phyloP scores from a whole-genome alignment of 2,797 vertebrate genomes.

The Tapirus indicus region DNA sequence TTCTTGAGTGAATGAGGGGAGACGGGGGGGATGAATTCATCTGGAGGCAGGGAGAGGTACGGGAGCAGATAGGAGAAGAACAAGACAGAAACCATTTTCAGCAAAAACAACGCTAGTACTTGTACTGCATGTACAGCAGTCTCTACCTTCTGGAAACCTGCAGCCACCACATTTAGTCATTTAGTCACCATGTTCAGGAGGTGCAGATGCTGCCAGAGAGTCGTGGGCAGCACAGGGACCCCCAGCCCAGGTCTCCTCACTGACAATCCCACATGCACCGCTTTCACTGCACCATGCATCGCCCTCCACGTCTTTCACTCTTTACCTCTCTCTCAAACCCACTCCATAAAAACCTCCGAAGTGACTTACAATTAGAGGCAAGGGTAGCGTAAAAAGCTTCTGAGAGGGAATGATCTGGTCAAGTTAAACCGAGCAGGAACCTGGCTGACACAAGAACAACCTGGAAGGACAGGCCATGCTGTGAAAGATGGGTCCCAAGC shows the following conservation, averaged over 20 bases:
- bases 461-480: neutral
- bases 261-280: no score
- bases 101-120: rapidly evolving
- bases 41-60: neutral
- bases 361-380: neutral
- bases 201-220: neutral
- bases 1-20: neutral
- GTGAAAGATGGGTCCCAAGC: neutral
- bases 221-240: neutral
- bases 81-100: no score
- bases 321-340: no score
- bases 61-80: neutral
- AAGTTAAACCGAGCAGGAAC: neutral
- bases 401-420: rapidly evolving
- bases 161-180: rapidly evolving
- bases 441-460: neutral
- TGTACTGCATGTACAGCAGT: rapidly evolving
- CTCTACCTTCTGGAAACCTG: neutral
- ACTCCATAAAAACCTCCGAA: no score
- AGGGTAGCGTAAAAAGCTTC: neutral
- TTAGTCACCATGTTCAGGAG: rapidly evolving
- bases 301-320: rapidly evolving
- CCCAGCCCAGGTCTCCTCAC: no score
- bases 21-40: no score
- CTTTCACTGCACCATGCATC: rapidly evolving